Evolutionary conservation across 1,140 invertebrate genomes (phyloP), one percentile per base, ranked within the genome.

Genomic region (Apis mellifera): DNA sequence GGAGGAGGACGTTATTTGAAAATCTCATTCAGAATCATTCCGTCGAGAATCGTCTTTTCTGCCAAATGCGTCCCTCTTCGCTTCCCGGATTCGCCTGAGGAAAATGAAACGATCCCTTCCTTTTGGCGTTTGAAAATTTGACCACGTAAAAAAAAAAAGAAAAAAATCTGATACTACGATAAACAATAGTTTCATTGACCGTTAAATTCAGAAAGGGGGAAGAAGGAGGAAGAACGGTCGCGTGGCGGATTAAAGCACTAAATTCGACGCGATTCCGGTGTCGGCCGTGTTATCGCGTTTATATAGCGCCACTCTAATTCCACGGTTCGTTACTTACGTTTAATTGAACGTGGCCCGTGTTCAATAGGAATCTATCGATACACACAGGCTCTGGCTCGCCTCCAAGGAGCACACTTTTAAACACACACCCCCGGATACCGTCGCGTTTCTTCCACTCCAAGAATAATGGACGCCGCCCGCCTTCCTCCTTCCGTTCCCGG

Each of bases 241-340:
- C 11, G 21, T 19, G 48, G 12, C 21, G 74, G 65, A 82, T 82
- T 82, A 82, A 77, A 70, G 54, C 50, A 66, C 73, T 82, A 82
- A 82, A 82, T 78, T 82, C 26, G 55, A 21, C 55, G 64, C 54
- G 79, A 76, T 75, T 68, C 79, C 52, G 17, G 23, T 23, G 62
- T 78, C 55, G 19, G 57, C 48, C 57, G 57, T 52, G 70, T 82
- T 54, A 71, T 82, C 78, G 57, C 73, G 32, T 75, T 72, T 70
- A 72, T 62, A 42, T 5, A 52, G 52, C 57, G 57, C 52, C 57
- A 32, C 72, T 81, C 72, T 82, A 82, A 82, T 82, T 66, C 72
- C 79, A 77, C 59, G 83, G 54, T 84, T 82, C 78, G 83, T 84
- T 84, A 84, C 71, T 74, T 62, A 11, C n/a, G 50, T 84, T 84